Evolutionary conservation across 1,140 invertebrate species (phyloP), one percentile per base, ranked within the genome.

Genomic region (Schlechtendalia chinensis): DNA sequence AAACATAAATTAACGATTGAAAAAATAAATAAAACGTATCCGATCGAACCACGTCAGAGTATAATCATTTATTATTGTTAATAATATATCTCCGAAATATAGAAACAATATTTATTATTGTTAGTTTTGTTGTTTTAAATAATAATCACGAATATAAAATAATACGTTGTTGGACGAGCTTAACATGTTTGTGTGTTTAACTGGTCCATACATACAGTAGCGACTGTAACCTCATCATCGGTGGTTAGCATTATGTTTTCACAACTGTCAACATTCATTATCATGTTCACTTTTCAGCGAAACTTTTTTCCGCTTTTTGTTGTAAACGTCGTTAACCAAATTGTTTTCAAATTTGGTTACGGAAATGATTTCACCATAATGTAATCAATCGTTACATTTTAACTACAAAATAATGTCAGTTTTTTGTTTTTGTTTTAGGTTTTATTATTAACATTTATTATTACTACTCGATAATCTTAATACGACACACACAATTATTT

Each of bases 201-300:
- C 8, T 39, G 32, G 8, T 8, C 32, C 32, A 39, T 39, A 39
- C 8, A 39, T 39, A 4, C 8, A 39, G 50, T 8, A 11, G 16
- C 16, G 24, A 53, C 0, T 39, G 32, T 71, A 53, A 53, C 47
- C 16, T 53, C 17, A 0, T 71, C 22, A 8, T 12, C 27, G 32
- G 8, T 39, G 32, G 3, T 53, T 71, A 19, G 22, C 32, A 39
- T 8, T 39, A 75, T 59, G 54, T 59, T 59, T 77, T 77, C 32
- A 77, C 72, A 59, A 24, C 54, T 59, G 54, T 45, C n/a, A 77
- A 54, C 19, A 39, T 14, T 59, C 29, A 75, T 45, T 75, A 45
- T 45, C 22, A 6, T n/a, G 14, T 10, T 39, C 22, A 24, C 17
- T 39, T 22, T 45, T 59, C 11, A 6, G 1, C 16, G 19, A 75